Conservation (phyloP, 1,140 invertebrate species). For the Andricus grossulariae region DNA sequence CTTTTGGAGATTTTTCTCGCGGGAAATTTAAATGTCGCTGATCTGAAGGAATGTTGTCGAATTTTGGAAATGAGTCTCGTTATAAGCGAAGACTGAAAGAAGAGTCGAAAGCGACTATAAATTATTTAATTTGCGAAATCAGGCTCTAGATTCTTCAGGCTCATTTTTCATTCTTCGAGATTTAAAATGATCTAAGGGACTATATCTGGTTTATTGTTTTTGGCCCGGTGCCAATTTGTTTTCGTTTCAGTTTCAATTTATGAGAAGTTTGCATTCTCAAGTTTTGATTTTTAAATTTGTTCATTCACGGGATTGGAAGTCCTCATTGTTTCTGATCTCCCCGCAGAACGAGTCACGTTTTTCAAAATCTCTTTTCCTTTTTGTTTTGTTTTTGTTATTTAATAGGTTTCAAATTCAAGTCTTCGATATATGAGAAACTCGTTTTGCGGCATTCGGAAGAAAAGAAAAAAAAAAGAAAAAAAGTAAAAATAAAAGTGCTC, state of each 20-base stretch:
- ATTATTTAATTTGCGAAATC: background rate
- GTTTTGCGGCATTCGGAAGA: constrained; percentile 11
- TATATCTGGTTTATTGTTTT: constrained; percentile 24
- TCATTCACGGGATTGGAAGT: background rate
- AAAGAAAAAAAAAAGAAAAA: constrained; percentile 17
- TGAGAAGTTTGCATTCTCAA: too few species aligned
- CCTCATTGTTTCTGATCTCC: background rate
- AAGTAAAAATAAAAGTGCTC: constrained; percentile 42
- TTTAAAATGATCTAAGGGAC: background rate
- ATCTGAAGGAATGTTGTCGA: too few species aligned
- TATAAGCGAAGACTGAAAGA: background rate
- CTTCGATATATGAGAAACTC: background rate
- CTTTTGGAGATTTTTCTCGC: too few species aligned
- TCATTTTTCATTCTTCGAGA: too few species aligned
- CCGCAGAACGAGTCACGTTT: background rate
- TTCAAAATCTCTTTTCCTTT: background rate
- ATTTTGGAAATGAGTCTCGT: background rate
- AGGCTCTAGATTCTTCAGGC: too few species aligned
- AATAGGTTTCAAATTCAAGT: background rate
- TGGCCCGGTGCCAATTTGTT: constrained; percentile 30
- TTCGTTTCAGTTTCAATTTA: background rate
- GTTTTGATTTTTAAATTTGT: background rate
- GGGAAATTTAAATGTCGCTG: too few species aligned
- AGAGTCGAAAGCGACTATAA: background rate
- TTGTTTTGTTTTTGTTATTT: background rate